Evolutionary conservation across 2,113 vertebrate species (phyloP).

Genomic region (Chrysochloris asiatica): DNA sequence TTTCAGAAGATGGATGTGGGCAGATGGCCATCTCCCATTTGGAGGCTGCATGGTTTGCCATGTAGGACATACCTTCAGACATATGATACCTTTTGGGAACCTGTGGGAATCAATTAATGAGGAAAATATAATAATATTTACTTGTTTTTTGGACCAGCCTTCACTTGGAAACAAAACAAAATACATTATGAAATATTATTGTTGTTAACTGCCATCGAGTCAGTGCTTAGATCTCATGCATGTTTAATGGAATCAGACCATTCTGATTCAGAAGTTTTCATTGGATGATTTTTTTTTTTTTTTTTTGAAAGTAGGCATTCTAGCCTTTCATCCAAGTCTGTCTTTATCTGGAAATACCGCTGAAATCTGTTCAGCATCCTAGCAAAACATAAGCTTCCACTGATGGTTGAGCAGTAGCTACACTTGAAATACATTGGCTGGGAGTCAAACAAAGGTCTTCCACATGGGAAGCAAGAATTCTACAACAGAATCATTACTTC

Average conservation of each 20-base stretch:
- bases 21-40: background rate
- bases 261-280: background rate
- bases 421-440: background rate
- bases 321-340: background rate
- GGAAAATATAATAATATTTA: background rate
- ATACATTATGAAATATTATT: constrained; percentile 16
- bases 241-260: background rate
- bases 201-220: background rate
- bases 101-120: background rate
- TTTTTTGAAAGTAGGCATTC: background rate
- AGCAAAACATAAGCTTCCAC: background rate
- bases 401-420: background rate
- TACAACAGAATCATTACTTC: background rate
- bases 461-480: background rate
- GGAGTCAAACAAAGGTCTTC: background rate
- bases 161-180: background rate
- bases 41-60: background rate
- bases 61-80: background rate
- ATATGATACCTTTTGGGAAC: background rate
- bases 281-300: background rate
- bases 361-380: background rate
- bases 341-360: background rate
- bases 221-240: background rate
- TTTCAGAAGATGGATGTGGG: background rate
- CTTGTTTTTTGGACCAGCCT: background rate